A percentile compares a stretch with the other conserved stretches of the same genome.
phyloP scores from a whole-genome alignment of 2,113 vertebrate genomes.

The Morone saxatilis region DNA sequence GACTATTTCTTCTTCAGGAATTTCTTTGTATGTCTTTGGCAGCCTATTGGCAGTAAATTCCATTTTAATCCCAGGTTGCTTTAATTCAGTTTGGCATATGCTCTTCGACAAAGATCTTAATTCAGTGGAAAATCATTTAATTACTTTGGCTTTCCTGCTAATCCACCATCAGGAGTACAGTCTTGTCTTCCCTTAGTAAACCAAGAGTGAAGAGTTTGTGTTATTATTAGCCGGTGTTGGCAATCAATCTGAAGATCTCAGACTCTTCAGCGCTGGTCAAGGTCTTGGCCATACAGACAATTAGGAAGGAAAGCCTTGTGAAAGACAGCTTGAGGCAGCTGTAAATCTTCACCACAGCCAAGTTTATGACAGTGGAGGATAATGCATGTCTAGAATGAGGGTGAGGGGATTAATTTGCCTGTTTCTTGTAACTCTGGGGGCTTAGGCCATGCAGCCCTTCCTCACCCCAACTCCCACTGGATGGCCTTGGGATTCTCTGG shows the following conservation, averaged over 20 bases:
- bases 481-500: constrained; percentile 57
- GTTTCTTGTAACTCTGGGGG: constrained; percentile 67
- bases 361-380: constrained; percentile 83
- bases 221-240: constrained; percentile 71
- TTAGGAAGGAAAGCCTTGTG: constrained; percentile 63
- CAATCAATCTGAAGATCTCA: constrained; percentile 67
- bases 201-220: constrained; percentile 54
- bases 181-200: constrained; percentile 52
- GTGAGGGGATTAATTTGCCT: constrained; percentile 79
- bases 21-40: constrained; percentile 28
- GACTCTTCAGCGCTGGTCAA: constrained; percentile 66
- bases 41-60: constrained; percentile 13
- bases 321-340: constrained; percentile 66
- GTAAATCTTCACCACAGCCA: constrained; percentile 80
- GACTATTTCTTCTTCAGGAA: constrained; percentile 27
- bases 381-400: constrained; percentile 71
- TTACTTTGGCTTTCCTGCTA: constrained; percentile 68
- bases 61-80: constrained; percentile 58
- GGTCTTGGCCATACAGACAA: constrained; percentile 68
- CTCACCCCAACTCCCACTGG: constrained; percentile 47
- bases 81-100: constrained; percentile 46
- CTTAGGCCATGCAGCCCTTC: constrained; percentile 56
- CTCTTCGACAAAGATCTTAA: constrained; percentile 61
- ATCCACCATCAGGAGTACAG: constrained; percentile 56
- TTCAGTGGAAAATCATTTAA: constrained; percentile 76